Evolutionary conservation across 2,888 invertebrate species (phyloP), one percentile per base, ranked within the genome.

Genomic region (Ormia ochracea): DNA sequence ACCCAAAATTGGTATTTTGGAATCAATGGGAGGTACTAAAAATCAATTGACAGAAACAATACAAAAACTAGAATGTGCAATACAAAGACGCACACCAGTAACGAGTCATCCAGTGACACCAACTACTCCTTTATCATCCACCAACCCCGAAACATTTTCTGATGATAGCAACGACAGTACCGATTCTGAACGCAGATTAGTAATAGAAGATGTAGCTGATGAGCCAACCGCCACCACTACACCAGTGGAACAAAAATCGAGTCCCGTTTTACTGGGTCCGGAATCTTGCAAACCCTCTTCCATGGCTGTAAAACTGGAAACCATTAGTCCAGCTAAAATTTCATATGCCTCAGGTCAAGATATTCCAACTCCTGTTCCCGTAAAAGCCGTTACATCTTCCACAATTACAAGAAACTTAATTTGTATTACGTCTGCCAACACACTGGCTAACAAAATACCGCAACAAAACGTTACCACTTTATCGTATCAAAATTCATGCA

Each of bases 121-220:
- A 9, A 83, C 83, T 68, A 83, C 85, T n/a, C 81, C 81, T 0
- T 21, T 82, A 4, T 81, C 83, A 3, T 80, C 83, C 5, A 84
- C 80, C 7, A 79, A 81, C 33, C 81, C 82, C 1, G 81, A 82
- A 17, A 83, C 85, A 48, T 87, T 89, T 28, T 92, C 92, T 43
- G 93, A 92, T 9, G 92, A 93, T 75, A 93, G 92, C 6, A 90
- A 92, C 1, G 93, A 93, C 76, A 92, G 92, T 83, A 93, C 92
- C 58, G 93, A 93, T 86, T 93, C 93, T 0, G 93, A 93, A 82
- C 91, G 92, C 74, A 90, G 92, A 7, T 86, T 93, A 21, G 91
- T 93, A 0, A 93, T 93, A 56, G 93, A 91, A 58, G 90, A 90
- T 70, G 88, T 90, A 4, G 85, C 90, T 84, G 83, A 90, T 83